Evolutionary conservation across 2,888 invertebrate species (phyloP), one percentile per base, ranked within the genome.

Genomic region (Eumerus sabulonum): DNA sequence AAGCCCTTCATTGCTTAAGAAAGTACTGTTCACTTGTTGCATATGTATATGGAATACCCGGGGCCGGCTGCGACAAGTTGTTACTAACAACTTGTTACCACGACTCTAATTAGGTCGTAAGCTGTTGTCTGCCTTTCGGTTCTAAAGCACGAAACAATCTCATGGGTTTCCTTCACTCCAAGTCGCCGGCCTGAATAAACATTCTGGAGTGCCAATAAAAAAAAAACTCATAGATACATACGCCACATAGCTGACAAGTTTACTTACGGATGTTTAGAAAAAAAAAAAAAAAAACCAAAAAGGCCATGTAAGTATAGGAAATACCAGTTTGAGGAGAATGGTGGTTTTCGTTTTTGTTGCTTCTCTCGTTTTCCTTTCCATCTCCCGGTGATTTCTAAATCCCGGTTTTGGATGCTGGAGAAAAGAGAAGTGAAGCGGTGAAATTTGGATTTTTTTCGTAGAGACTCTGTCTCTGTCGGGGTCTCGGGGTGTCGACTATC

Each of bases 341-440:
- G 17, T 40, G 40, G 11, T 47, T 40, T 47, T 47, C 36, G 35
- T 11, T 27, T 54, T 16, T 60, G 18, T 54, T 54, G 7, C 38
- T 2, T 11, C 38, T 27, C 19, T 27, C 27, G 11, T 11, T 56
- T 48, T n/a, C 16, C 38, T 60, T 40, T 59, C 36, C 18, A 48
- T 36, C 14, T 62, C 14, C 48, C 47, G 19, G 60, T 67, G 67
- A 74, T 74, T 74, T 62, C 74, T 74, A 74, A 62, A 67, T 74
- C 74, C 74, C 56, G 74, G 67, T 56, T 67, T 67, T 50, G 38
- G 74, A 74, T 50, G 74, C 73, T 62, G 73, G 66, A 44, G 59
- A 60, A 48, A 14, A 27, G 27, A 27, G 27, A 27, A 27, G 59
- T 59, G 11, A 36, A 14, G 45, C 47, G 59, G 73, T 48, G 60